Evolutionary conservation across 2,888 invertebrate genomes (phyloP).

Genomic region (Orgyia antiqua): DNA sequence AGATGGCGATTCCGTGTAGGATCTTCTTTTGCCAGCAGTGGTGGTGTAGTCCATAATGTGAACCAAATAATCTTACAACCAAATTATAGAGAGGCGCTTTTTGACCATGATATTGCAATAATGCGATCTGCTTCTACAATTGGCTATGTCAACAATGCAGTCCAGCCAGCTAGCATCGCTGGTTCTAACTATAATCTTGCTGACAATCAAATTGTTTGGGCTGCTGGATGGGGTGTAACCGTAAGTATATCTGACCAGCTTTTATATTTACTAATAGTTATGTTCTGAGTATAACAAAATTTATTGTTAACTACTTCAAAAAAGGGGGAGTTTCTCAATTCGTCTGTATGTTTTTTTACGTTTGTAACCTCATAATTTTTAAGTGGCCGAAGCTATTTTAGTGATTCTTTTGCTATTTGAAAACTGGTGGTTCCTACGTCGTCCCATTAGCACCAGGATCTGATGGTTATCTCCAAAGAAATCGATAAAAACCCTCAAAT

Average conservation of each 20-base stretch:
- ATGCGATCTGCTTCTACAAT: slow-evolving; percentile 26
- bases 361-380: no score
- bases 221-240: no score
- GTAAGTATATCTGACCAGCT: slow-evolving; percentile 7
- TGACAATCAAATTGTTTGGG: slow-evolving; percentile 38
- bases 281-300: background rate
- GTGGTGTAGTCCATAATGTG: slow-evolving; percentile 30
- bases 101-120: slow-evolving; percentile 47
- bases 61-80: slow-evolving; percentile 34
- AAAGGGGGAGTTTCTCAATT: background rate
- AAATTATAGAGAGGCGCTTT: slow-evolving; percentile 28
- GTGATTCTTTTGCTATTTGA: background rate
- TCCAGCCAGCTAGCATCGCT: slow-evolving; percentile 31
- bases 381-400: background rate
- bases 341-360: no score
- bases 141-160: slow-evolving; percentile 11
- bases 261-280: background rate
- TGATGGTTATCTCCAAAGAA: no score
- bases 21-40: slow-evolving; percentile 35
- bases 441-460: no score
- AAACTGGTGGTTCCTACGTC: no score
- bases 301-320: background rate
- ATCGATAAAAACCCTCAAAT: background rate
- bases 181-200: slow-evolving; percentile 34
- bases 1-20: slow-evolving; percentile 35